Evolutionary conservation across 1,140 invertebrate genomes (phyloP).

Genomic region (Drosophila sechellia): DNA sequence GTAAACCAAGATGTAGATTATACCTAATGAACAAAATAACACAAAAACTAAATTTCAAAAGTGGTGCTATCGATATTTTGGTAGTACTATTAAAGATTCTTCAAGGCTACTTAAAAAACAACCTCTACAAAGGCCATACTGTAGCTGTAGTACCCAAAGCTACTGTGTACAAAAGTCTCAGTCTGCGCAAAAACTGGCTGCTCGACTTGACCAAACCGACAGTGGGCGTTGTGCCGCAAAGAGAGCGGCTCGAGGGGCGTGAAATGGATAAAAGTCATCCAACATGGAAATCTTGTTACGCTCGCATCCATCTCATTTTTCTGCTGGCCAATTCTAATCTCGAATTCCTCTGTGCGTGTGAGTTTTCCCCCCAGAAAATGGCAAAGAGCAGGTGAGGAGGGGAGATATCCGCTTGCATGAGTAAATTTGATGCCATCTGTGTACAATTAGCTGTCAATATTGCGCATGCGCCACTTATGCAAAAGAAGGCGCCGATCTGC

Average conservation of each 20-base stretch:
- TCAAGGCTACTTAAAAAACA: too few relatives aligned
- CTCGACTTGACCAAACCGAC: slow-evolving; percentile 60
- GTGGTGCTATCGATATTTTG: too few relatives aligned
- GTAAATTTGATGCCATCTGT: slow-evolving; percentile 80
- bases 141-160: not conserved
- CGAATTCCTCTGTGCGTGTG: slow-evolving; percentile 57
- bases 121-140: not conserved
- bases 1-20: too few relatives aligned
- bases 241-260: slow-evolving; percentile 8
- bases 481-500: slow-evolving; percentile 37
- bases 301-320: slow-evolving; percentile 41
- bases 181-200: slow-evolving; percentile 30
- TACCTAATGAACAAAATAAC: too few relatives aligned
- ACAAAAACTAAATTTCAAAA: too few relatives aligned
- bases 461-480: slow-evolving; percentile 75
- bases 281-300: slow-evolving; percentile 77
- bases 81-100: too few relatives aligned
- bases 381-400: slow-evolving; percentile 3
- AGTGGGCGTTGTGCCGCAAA: slow-evolving; percentile 22
- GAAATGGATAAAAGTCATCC: slow-evolving; percentile 35
- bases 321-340: slow-evolving; percentile 74
- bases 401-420: slow-evolving; percentile 41
- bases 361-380: slow-evolving; percentile 15
- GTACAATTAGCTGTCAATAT: slow-evolving; percentile 80
- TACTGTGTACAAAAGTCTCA: not conserved